A percentile compares a stretch with the other conserved stretches of the same genome.
These are phyloP conservation scores for Phyllopteryx taeniolatus DNA, from an alignment of 2,113 vertebrate species.

Conservation along the genomic window DNA sequence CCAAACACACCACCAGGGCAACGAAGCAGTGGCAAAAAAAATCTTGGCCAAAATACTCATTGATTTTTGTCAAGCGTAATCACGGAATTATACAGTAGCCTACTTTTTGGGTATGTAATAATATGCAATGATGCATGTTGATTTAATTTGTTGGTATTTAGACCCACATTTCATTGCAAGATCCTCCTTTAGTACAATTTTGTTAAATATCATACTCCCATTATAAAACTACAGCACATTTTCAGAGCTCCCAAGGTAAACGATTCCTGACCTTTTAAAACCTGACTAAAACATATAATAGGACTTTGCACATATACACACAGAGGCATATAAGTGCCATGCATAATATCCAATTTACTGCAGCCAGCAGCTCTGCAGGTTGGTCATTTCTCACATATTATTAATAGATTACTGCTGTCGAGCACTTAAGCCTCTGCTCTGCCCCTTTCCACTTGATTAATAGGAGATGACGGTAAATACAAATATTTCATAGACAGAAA, in stretches of 20 bases:
- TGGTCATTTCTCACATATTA: conserved; percentile 92
- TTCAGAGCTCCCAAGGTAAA: conserved; percentile 50
- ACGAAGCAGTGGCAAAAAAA: too few relatives aligned
- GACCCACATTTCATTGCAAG: conserved; percentile 30
- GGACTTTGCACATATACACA: conserved; percentile 17
- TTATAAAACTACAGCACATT: conserved; percentile 56
- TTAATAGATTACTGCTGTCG: conserved; percentile 89
- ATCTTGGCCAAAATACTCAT: too few relatives aligned
- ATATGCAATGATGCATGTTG: too few relatives aligned
- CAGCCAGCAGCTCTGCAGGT: conserved; percentile 84
- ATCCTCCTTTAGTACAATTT: conserved; percentile 39
- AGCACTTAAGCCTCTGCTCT: conserved; percentile 73
- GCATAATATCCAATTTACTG: conserved; percentile 98
- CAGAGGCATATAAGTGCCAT: conserved; percentile 81
- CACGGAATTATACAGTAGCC: too few relatives aligned
- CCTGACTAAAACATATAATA: conserved; percentile 23
- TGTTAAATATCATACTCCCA: conserved; percentile 63
- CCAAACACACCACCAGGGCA: too few relatives aligned
- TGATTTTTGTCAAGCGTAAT: too few relatives aligned
- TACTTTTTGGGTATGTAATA: too few relatives aligned
- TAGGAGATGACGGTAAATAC: conserved; percentile 78
- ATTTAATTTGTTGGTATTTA: too few relatives aligned
- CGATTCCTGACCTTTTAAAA: conserved; percentile 67
- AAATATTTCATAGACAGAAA: conserved; percentile 76
- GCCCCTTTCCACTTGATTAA: conserved; percentile 78